phyloP scores from a whole-genome alignment of 2,888 invertebrate genomes.

The Sipunculus nudus region DNA sequence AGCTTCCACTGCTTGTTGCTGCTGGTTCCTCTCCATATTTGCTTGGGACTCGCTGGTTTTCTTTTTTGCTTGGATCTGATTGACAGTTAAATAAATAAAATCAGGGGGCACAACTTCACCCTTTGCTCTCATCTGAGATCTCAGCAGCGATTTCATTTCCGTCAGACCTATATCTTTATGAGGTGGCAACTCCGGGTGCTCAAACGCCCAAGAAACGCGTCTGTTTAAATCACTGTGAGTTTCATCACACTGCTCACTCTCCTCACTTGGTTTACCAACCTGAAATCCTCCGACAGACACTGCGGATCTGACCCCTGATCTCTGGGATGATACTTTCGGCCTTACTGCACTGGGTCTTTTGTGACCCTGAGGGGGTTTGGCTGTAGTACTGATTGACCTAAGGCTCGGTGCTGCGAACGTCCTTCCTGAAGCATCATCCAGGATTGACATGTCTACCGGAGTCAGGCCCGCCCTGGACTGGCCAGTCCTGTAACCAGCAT shows the following conservation, averaged over 20 bases:
- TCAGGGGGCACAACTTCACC: constrained; percentile 59
- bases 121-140: constrained; percentile 61
- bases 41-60: constrained; percentile 47
- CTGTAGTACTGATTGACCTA: constrained; percentile 10
- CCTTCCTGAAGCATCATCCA: neutral
- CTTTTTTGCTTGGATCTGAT: constrained; percentile 54
- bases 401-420: constrained; percentile 4
- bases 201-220: constrained; percentile 64
- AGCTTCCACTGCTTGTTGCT: constrained; percentile 17
- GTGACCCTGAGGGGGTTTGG: constrained; percentile 10
- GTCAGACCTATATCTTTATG: constrained; percentile 52
- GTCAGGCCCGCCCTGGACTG: neutral
- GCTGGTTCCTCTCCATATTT: constrained; percentile 48
- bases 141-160: constrained; percentile 60
- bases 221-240: constrained; percentile 37
- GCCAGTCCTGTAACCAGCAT: neutral
- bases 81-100: constrained; percentile 62
- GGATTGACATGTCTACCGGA: neutral
- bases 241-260: constrained; percentile 9
- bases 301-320: constrained; percentile 4
- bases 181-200: constrained; percentile 50
- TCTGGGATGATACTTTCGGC: constrained; percentile 2
- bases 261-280: constrained; percentile 4
- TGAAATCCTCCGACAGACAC: constrained; percentile 14
- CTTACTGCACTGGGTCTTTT: constrained; percentile 34